Conservation (phyloP, 37 sponge, comb jelly and placozoan species). For the Spongia lamella region DNA sequence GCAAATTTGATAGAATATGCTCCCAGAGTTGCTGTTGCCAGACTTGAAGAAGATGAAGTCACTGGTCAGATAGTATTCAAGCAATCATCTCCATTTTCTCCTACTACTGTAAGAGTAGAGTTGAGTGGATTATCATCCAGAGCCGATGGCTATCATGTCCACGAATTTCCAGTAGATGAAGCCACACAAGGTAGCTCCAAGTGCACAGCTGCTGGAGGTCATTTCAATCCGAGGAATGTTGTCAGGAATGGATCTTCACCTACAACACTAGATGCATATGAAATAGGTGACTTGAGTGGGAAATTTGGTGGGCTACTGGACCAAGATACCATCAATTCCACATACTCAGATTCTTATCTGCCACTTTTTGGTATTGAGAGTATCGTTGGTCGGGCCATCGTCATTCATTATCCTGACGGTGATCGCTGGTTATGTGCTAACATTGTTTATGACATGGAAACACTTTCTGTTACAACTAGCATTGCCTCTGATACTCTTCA, state of each 20-base stretch:
- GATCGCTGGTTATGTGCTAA: slow-evolving; percentile 52
- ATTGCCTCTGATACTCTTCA: slow-evolving; percentile 17
- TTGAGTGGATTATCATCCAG: slow-evolving; percentile 43
- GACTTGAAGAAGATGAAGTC: slow-evolving; percentile 30
- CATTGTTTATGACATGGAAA: slow-evolving; percentile 14
- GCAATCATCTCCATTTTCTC: slow-evolving; percentile 59
- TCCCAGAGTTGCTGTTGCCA: slow-evolving; percentile 37
- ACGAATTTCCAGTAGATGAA: slow-evolving; percentile 40
- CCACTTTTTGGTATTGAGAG: slow-evolving; percentile 63
- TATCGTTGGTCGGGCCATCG: slow-evolving; percentile 75
- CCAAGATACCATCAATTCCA: neutral
- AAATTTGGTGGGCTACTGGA: slow-evolving; percentile 57
- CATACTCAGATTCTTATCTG: slow-evolving; percentile 45
- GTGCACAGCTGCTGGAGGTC: slow-evolving; percentile 28
- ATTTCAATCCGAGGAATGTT: slow-evolving; percentile 58
- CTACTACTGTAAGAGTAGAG: slow-evolving; percentile 40
- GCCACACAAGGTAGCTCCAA: neutral
- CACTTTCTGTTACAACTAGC: neutral
- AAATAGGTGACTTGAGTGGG: slow-evolving; percentile 78
- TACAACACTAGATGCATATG: slow-evolving; percentile 61
- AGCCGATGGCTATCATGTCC: slow-evolving; percentile 59
- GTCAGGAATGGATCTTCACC: neutral
- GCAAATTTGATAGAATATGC: slow-evolving; percentile 29
- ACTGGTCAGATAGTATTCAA: slow-evolving; percentile 44
- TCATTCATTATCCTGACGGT: slow-evolving; percentile 38